These are phyloP conservation scores for Drosophila kohkoa DNA, from an alignment of 1,140 invertebrate genomes.

Conservation along the genomic window DNA sequence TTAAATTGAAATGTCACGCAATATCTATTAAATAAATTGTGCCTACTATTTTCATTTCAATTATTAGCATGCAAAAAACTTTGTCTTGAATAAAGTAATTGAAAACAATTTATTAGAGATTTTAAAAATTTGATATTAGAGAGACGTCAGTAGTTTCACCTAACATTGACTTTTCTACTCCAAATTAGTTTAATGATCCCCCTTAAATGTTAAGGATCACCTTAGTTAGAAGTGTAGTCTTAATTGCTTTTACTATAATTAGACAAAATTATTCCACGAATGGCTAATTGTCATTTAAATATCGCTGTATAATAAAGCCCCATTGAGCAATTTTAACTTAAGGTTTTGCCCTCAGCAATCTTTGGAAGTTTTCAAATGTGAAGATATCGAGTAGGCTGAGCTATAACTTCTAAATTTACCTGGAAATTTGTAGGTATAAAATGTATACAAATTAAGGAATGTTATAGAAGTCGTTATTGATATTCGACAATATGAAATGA, in stretches of 20 bases:
- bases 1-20: conserved; percentile 25
- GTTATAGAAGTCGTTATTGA: too few relatives aligned
- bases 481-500: too few relatives aligned
- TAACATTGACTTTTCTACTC: not conserved
- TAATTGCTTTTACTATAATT: too few relatives aligned
- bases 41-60: not conserved
- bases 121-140: too few relatives aligned
- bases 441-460: too few relatives aligned
- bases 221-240: too few relatives aligned
- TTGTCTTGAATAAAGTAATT: not conserved
- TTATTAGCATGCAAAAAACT: conserved; percentile 25
- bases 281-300: not conserved
- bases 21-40: conserved; percentile 6
- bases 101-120: not conserved
- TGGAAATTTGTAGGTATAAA: too few relatives aligned
- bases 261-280: not conserved
- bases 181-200: too few relatives aligned
- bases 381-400: not conserved
- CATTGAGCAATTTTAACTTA: not conserved
- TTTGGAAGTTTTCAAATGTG: not conserved
- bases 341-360: not conserved
- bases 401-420: not conserved
- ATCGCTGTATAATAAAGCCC: not conserved
- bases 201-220: not conserved
- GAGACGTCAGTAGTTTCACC: not conserved